Evolutionary conservation across 2,888 invertebrate species (phyloP), one percentile per base, ranked within the genome.

Genomic region (Drosophila lutescens): DNA sequence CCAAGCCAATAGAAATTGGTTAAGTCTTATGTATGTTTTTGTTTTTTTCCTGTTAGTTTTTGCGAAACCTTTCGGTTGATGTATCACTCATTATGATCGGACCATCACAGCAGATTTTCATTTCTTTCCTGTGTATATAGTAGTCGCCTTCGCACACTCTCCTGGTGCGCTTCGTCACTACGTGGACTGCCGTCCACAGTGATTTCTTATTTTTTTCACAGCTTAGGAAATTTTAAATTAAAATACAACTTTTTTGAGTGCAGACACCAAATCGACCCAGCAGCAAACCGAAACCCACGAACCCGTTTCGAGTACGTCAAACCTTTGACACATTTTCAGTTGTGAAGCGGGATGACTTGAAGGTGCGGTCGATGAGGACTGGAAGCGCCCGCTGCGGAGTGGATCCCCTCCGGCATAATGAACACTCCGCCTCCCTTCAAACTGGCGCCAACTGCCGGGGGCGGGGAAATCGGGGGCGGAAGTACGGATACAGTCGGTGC

Each of bases 271-370:
- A 51, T 58, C 38, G 32, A 63, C 13, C 50, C 60, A 36, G 43
- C 30, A 26, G 41, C 32, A 43, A 26, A 43, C 40, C 51, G 15
- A 55, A 51, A 20, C 53, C 54, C 56, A 20, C 47, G 57, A 60
- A 61, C 51, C 36, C 53, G 20, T 59, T 57, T 17, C 32, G 50
- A 38, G 60, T 51, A 49, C 61, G 40, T 66, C 65, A 65, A 65
- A 57, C 60, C 57, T 66, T 69, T 62, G 60, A 36, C 66, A 53
- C 41, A 51, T 51, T 32, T 66, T 46, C 66, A 49, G 17, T 13
- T 54, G 32, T 32, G 20, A 41, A 43, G 62, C 38, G 23, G 20
- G 56, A 53, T 59, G 53, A 61, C 67, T 83, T 77, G 65, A 74
- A 57, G 62, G 55, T 47, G 65, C 74, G 34, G 53, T 79, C 55